A percentile compares a stretch with the other conserved stretches of the same genome.
Evolutionary conservation across 2,888 invertebrate genomes (phyloP).

Genomic region (Chrysotoxum bicinctum): DNA sequence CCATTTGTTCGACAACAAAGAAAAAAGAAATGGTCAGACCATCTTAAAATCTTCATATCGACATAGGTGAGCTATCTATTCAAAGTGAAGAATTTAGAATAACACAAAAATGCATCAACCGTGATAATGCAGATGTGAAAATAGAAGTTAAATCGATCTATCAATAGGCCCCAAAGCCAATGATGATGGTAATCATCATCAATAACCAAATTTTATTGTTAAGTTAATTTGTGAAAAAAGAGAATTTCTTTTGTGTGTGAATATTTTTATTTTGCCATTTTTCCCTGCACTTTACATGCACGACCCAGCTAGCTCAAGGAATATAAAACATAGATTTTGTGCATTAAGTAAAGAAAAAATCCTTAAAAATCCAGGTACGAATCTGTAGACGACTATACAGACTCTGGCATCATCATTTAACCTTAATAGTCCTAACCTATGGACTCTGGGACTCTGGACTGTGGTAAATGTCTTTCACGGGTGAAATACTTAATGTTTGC

Average conservation of each 20-base stretch:
- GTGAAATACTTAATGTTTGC: slow-evolving; percentile 59
- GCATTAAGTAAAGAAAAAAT: background rate
- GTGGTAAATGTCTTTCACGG: slow-evolving; percentile 71
- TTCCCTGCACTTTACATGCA: slow-evolving; percentile 32
- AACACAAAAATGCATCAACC: background rate
- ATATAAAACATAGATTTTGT: slow-evolving; percentile 23
- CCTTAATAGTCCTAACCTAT: slow-evolving; percentile 71
- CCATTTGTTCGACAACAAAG: slow-evolving; percentile 36
- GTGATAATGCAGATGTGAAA: slow-evolving; percentile 57
- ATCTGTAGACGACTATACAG: slow-evolving; percentile 3
- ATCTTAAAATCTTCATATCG: slow-evolving; percentile 48
- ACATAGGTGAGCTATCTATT: slow-evolving; percentile 5
- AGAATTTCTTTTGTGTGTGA: slow-evolving; percentile 9
- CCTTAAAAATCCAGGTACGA: slow-evolving; percentile 52
- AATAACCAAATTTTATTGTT: slow-evolving; percentile 68
- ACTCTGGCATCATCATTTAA: slow-evolving; percentile 62
- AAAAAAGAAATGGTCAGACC: slow-evolving; percentile 36
- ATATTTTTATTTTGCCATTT: background rate
- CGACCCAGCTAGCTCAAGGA: slow-evolving; percentile 25
- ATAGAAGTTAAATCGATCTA: slow-evolving; percentile 58
- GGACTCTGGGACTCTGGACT: slow-evolving; percentile 65
- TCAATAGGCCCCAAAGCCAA: slow-evolving; percentile 43
- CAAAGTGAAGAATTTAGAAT: slow-evolving; percentile 32
- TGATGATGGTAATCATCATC: slow-evolving; percentile 60
- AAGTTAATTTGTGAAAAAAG: slow-evolving; percentile 44